Conservation (phyloP, 2,797 vertebrate species). For the Galago senegalensis region DNA sequence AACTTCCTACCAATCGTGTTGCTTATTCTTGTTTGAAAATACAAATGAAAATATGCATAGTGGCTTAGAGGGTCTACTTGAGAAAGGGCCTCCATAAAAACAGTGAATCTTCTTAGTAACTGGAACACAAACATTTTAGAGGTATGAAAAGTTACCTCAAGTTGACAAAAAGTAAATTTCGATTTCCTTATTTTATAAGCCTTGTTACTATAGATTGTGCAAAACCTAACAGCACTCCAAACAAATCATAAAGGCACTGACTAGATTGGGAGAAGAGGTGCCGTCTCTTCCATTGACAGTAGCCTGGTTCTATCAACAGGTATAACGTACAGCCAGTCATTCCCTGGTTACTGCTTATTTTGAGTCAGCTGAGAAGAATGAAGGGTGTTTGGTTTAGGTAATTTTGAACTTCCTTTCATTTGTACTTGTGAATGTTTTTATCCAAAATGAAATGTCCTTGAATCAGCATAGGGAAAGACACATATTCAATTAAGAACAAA, state of each 20-base stretch:
- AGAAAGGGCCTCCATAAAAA: background rate
- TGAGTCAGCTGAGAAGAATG: background rate
- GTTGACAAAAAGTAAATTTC: background rate
- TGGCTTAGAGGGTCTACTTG: background rate
- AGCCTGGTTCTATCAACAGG: background rate
- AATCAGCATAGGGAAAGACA: background rate
- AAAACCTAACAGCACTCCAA: background rate
- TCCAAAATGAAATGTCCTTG: background rate
- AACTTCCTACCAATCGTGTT: background rate
- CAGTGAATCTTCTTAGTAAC: background rate
- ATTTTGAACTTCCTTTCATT: background rate
- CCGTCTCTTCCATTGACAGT: fast-evolving
- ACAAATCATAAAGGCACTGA: background rate
- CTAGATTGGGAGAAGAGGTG: background rate
- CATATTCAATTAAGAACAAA: background rate
- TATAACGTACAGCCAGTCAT: fast-evolving
- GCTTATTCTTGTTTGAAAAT: background rate
- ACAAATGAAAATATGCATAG: background rate
- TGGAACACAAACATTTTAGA: background rate
- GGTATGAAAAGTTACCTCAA: constrained; percentile 36
- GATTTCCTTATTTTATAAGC: constrained; percentile 7
- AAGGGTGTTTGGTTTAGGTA: background rate
- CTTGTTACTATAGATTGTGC: background rate
- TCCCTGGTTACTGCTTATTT: background rate
- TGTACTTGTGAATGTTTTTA: background rate